Conservation (phyloP, 2,888 invertebrate genomes). For the Electrophaes corylata region DNA sequence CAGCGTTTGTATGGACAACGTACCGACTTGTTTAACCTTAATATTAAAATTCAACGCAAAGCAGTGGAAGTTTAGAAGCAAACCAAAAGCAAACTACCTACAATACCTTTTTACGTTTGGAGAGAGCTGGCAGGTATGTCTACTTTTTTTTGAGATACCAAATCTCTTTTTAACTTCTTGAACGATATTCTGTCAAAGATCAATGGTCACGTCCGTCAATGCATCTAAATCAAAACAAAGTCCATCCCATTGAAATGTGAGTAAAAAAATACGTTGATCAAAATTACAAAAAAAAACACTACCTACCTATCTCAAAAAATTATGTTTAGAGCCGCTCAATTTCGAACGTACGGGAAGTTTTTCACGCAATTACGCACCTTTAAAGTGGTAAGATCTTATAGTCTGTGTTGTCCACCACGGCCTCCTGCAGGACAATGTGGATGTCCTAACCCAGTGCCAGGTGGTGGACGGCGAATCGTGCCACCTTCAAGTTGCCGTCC, state of each 20-base stretch:
- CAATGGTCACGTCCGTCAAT: too few species aligned
- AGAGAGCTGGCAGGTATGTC: too few species aligned
- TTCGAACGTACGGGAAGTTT: background rate
- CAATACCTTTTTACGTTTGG: too few species aligned
- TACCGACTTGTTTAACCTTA: too few species aligned
- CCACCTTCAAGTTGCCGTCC: conserved; percentile 56
- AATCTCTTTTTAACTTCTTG: too few species aligned
- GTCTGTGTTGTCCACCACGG: conserved; percentile 57
- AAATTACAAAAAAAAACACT: conserved; percentile 6
- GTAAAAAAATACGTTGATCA: conserved; percentile 3
- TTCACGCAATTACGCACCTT: conserved; percentile 1
- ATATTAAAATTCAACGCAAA: too few species aligned
- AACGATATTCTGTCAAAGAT: too few species aligned
- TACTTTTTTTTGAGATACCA: too few species aligned
- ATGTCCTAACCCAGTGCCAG: conserved; percentile 49
- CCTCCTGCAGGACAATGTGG: conserved; percentile 50
- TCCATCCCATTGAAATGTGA: conserved; percentile 1
- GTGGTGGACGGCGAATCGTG: conserved; percentile 52
- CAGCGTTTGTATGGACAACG: too few species aligned
- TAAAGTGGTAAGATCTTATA: conserved; percentile 42
- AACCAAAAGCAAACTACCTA: too few species aligned
- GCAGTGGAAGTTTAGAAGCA: too few species aligned
- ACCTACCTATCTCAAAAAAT: background rate
- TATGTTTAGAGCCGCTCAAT: conserved; percentile 8
- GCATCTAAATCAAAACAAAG: too few species aligned